A percentile compares a stretch with the other conserved stretches of the same genome.
phyloP scores from a whole-genome alignment of 2,797 vertebrate genomes.

The Zalophus californianus region DNA sequence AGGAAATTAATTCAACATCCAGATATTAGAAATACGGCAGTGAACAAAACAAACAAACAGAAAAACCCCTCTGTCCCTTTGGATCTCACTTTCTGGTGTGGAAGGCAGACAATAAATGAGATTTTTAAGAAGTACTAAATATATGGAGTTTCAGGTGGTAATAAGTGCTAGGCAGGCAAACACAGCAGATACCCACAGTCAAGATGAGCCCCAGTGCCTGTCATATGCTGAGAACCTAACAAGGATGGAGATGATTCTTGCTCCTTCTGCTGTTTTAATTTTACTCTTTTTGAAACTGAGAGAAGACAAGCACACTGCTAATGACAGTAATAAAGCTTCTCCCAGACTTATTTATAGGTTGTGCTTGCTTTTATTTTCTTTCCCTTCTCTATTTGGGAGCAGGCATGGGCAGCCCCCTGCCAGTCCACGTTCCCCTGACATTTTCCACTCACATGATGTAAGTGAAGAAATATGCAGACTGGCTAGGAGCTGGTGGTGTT shows the following conservation, averaged over 20 bases:
- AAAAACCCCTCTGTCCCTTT: not conserved
- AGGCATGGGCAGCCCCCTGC: not conserved
- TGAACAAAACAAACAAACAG: not conserved
- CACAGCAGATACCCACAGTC: not conserved
- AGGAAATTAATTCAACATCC: not conserved
- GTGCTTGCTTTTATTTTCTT: slow-evolving; percentile 56
- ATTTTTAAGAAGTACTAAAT: not conserved
- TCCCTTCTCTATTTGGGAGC: not conserved
- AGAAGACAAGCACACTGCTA: not conserved
- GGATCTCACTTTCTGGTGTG: not conserved
- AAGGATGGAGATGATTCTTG: not conserved
- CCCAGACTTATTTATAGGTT: not conserved
- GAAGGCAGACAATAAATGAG: not conserved
- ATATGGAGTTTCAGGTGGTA: not conserved
- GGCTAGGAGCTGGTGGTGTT: not conserved
- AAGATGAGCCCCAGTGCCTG: not conserved
- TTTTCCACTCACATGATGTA: not conserved
- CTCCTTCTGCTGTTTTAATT: not conserved
- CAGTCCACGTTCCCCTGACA: not conserved
- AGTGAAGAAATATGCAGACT: not conserved
- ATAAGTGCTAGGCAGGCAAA: not conserved
- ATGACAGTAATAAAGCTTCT: not conserved
- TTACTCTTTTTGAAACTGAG: not conserved
- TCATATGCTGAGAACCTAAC: not conserved
- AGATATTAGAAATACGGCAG: not conserved